Base-by-base conservation (phyloP, 2,113 vertebrate species). In the Zosterops lateralis region DNA sequence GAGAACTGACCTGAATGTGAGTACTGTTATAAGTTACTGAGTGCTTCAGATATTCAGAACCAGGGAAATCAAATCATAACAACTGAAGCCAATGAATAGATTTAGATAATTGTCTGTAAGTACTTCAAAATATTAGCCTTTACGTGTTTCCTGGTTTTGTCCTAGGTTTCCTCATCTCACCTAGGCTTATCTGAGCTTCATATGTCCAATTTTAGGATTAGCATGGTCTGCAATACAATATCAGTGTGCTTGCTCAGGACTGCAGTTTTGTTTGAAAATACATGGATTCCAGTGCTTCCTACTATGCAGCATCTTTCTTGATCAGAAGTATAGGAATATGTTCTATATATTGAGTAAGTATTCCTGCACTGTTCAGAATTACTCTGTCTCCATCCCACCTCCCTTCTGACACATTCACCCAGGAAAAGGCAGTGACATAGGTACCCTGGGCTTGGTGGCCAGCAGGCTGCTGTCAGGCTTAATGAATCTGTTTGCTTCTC, bases 401-500 rank as follows among this genome's bases (percentile, higher is more conserved):
- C 31, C 36, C 25, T 10, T 80, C 67, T 86, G 67, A 70, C n/a
- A 31, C 38, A 26, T 53, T 80, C 34, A 73, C 6, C 4, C 24
- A 80, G 67, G 50, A 84, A 54, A 77, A 78, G 48, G 45, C 57
- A 60, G 36, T 8, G 56, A 16, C 50, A 32, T 1, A 25, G 6
- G 51, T n/a, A 83, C 54, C 22, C 56, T 1, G 0, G 16, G 42
- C 20, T 74, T 17, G 4, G 53, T 56, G 45, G 70, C 62, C 92
- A 92, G 81, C 48, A 32, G 50, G 58, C 70, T 89, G 66, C 53
- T 72, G 31, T n/a, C 81, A 79, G 81, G 25, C 71, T 76, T 76
- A 84, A 91, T 84, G 44, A 38, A 84, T 71, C 51, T 64, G n/a
- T 92, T 87, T 78, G 45, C 45, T 89, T 85, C 91, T 82, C 81